Conservation (phyloP, 2,113 vertebrate genomes). For the Ploceus nigricollis region DNA sequence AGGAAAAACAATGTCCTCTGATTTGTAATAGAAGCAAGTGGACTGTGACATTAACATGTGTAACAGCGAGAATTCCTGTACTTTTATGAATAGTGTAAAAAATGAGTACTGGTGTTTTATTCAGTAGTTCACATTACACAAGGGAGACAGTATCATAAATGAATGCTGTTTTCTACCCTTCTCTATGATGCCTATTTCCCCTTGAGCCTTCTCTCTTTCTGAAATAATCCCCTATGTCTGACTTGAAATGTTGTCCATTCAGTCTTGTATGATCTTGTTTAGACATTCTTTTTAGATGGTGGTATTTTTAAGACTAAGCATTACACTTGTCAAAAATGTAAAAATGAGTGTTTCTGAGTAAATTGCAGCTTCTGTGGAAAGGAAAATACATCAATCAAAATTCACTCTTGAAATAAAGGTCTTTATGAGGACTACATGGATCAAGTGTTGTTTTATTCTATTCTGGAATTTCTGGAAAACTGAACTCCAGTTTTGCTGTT, state of each 20-base stretch:
- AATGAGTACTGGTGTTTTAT: neutral
- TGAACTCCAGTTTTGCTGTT: neutral
- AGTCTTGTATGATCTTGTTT: neutral
- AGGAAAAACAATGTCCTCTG: neutral
- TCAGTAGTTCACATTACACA: neutral
- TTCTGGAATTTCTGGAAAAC: neutral
- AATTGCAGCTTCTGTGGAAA: neutral
- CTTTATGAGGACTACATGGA: neutral
- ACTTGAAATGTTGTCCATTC: neutral
- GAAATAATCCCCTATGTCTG: neutral
- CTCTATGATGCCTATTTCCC: neutral
- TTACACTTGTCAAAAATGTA: neutral
- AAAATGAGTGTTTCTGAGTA: neutral
- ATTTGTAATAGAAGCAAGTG: neutral
- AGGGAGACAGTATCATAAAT: neutral
- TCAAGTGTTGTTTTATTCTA: neutral
- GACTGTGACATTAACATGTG: neutral
- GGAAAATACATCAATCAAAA: neutral
- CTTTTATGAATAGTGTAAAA: neutral
- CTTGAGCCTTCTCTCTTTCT: neutral
- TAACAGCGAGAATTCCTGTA: fast-evolving
- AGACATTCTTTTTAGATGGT: neutral
- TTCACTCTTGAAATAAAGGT: neutral
- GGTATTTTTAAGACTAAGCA: neutral
- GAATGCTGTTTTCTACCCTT: neutral